Percentiles rank a stretch among this genome's conserved stretches.
Conservation (phyloP, 2,797 vertebrate species). For the Pygocentrus nattereri region DNA sequence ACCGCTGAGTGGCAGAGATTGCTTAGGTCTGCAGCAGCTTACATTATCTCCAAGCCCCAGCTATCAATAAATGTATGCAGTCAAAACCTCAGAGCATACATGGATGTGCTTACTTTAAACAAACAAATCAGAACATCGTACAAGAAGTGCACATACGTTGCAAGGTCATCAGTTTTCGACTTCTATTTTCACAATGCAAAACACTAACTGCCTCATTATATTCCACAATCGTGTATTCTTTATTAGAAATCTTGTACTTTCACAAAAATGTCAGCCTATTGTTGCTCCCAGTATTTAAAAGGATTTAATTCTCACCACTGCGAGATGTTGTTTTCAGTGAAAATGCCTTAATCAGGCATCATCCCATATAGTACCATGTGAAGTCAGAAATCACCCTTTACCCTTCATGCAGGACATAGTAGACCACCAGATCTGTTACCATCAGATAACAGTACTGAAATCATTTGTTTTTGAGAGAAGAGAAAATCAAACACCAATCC, state of each 20-base stretch:
- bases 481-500: no score
- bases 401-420: no score
- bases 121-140: not conserved
- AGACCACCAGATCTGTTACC: no score
- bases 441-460: no score
- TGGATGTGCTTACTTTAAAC: not conserved
- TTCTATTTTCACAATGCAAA: not conserved
- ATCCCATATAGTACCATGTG: no score
- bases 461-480: no score
- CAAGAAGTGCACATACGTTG: not conserved
- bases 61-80: slow-evolving; percentile 28
- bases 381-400: no score
- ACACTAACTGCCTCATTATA: no score
- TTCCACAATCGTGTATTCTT: no score
- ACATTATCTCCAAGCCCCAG: slow-evolving; percentile 17
- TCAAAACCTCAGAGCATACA: not conserved
- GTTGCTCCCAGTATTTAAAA: not conserved
- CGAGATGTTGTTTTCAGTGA: not conserved
- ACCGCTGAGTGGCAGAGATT: slow-evolving; percentile 35
- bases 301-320: not conserved
- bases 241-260: not conserved
- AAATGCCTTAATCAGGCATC: not conserved
- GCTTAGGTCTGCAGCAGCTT: slow-evolving; percentile 22
- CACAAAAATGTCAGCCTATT: not conserved
- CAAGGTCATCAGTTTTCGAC: slow-evolving; percentile 14